phyloP scores from a whole-genome alignment of 1,140 invertebrate genomes.

The Drosophila pectinifera region DNA sequence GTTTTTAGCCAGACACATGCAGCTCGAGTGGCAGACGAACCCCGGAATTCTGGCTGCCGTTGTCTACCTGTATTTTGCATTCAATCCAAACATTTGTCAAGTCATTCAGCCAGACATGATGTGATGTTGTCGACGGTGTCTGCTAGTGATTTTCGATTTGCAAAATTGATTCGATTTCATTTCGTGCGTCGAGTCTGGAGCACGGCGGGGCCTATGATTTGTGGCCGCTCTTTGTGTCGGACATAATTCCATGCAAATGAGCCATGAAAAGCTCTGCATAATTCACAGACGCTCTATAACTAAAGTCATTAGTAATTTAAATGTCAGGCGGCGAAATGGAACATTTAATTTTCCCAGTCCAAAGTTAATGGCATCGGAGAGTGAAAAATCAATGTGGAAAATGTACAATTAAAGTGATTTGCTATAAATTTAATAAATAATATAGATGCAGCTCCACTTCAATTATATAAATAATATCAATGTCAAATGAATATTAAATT shows the following conservation, averaged over 20 bases:
- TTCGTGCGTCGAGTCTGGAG: neutral
- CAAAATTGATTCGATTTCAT: conserved; percentile 48
- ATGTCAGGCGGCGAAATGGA: neutral
- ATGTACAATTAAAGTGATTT: neutral
- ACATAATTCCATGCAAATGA: conserved; percentile 36
- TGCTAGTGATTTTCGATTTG: conserved; percentile 42
- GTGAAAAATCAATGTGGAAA: neutral
- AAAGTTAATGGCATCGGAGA: neutral
- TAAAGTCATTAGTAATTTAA: conserved; percentile 34
- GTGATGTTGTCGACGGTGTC: conserved; percentile 13
- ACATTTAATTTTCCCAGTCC: neutral
- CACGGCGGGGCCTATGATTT: neutral
- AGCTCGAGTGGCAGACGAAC: conserved; percentile 29
- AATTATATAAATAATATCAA: too few relatives aligned
- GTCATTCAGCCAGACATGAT: conserved; percentile 49
- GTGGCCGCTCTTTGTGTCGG: conserved; percentile 21
- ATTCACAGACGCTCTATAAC: conserved; percentile 14
- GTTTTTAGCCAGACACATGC: conserved; percentile 35
- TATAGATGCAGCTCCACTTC: neutral
- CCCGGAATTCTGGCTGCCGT: neutral
- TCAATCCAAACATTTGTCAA: conserved; percentile 62
- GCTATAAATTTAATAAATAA: neutral
- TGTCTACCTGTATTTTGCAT: conserved; percentile 37
- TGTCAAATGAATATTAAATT: neutral
- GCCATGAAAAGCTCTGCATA: conserved; percentile 31